Percentiles rank a stretch among this genome's conserved stretches.
These are phyloP conservation scores for Globicephala melas DNA, from an alignment of 2,113 vertebrate genomes.

Conservation along the genomic window DNA sequence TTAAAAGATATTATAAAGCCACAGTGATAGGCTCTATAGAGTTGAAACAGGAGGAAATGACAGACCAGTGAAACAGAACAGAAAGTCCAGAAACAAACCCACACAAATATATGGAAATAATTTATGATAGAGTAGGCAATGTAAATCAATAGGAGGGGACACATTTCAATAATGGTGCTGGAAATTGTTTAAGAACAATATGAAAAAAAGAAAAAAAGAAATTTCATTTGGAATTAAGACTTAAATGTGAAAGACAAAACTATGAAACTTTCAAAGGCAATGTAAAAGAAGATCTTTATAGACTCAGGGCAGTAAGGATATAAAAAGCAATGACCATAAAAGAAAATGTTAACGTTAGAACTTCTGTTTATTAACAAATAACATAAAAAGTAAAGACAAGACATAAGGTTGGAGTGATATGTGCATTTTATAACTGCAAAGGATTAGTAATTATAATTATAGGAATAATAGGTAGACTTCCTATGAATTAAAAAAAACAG, in stretches of 20 bases:
- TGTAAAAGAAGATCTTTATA: not conserved
- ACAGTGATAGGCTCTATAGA: not conserved
- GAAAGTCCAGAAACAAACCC: not conserved
- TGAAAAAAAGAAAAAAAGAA: not conserved
- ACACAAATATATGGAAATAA: not conserved
- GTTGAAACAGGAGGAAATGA: not conserved
- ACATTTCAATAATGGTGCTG: not conserved
- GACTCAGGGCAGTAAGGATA: not conserved
- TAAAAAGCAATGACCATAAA: not conserved
- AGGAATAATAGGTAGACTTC: not conserved
- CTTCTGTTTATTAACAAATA: not conserved
- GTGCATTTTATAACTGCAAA: not conserved
- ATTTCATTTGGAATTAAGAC: not conserved
- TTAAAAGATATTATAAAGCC: not conserved
- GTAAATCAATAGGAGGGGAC: not conserved
- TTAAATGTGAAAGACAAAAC: not conserved
- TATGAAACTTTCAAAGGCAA: not conserved
- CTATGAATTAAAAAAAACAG: not conserved
- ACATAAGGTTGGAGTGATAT: not conserved
- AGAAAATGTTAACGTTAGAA: not conserved
- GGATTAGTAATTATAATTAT: not conserved
- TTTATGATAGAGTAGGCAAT: not conserved
- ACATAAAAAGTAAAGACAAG: not conserved
- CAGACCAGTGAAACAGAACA: not conserved
- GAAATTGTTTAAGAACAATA: not conserved